Evolutionary conservation across 2,888 invertebrate species (phyloP).

Genomic region (Griposia aprilina): DNA sequence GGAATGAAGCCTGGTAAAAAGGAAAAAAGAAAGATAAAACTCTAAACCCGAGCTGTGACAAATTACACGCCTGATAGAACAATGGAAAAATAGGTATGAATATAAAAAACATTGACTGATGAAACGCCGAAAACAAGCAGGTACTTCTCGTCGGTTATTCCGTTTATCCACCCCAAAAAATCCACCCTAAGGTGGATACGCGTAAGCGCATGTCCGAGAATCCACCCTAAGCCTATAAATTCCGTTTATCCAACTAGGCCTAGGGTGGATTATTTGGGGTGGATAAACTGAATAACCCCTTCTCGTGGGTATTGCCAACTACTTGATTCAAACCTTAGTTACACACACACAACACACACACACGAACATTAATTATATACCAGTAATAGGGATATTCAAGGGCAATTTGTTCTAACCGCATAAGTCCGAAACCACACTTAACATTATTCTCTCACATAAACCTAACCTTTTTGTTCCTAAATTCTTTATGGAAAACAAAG

Average conservation of each 20-base stretch:
- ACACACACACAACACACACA: no score
- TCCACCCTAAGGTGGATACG: no score
- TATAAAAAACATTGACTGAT: background rate
- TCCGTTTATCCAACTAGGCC: no score
- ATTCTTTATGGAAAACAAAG: conserved; percentile 69
- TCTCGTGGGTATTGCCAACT: no score
- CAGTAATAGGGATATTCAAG: background rate
- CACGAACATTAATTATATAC: background rate
- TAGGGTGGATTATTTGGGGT: no score
- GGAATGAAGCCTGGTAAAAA: no score
- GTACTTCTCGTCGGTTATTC: no score
- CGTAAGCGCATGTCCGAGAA: no score
- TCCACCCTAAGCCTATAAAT: no score
- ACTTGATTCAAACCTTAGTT: background rate
- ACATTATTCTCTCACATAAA: conserved; percentile 51
- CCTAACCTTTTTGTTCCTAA: conserved; percentile 32
- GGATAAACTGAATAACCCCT: no score
- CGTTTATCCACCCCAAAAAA: no score
- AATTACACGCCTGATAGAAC: background rate
- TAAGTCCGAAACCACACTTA: conserved; percentile 11
- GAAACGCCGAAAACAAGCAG: background rate
- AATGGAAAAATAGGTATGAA: background rate
- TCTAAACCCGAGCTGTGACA: background rate
- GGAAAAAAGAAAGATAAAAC: background rate
- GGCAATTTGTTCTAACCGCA: conserved; percentile 4